phyloP scores from a whole-genome alignment of 2,113 vertebrate species.

The Podarcis muralis region DNA sequence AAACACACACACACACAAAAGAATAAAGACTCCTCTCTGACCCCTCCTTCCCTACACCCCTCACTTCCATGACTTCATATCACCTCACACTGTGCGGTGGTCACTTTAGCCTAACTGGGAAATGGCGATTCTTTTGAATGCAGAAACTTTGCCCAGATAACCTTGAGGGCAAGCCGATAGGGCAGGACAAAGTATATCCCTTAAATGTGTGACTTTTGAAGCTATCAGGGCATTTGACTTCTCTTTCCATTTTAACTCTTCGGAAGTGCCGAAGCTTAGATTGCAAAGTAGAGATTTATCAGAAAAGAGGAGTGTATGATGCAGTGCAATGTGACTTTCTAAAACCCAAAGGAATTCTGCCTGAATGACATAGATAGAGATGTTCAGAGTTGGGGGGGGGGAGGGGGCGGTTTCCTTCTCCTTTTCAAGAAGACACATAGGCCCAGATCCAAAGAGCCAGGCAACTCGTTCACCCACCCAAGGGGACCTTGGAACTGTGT shows the following conservation, averaged over 20 bases:
- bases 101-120: slow-evolving; percentile 77
- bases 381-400: neutral
- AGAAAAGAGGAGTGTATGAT: slow-evolving; percentile 39
- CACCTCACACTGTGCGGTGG: slow-evolving; percentile 75
- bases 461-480: neutral
- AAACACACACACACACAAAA: slow-evolving; percentile 5
- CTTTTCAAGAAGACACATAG: neutral
- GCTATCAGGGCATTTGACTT: slow-evolving; percentile 67
- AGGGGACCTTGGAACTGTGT: neutral
- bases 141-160: slow-evolving; percentile 76
- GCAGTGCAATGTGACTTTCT: slow-evolving; percentile 17
- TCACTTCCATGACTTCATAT: slow-evolving; percentile 48
- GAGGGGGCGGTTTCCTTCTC: neutral
- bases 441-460: neutral
- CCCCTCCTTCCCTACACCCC: neutral
- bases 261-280: slow-evolving; percentile 41
- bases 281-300: slow-evolving; percentile 63
- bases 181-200: slow-evolving; percentile 68
- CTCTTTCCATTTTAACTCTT: slow-evolving; percentile 68
- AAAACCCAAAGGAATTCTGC: slow-evolving; percentile 22
- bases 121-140: slow-evolving; percentile 70
- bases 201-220: slow-evolving; percentile 70
- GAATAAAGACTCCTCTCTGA: neutral
- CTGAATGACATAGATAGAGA: neutral
- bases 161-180: slow-evolving; percentile 72